Conservation (phyloP, 2,888 invertebrate species). For the Celastrina argiolus region DNA sequence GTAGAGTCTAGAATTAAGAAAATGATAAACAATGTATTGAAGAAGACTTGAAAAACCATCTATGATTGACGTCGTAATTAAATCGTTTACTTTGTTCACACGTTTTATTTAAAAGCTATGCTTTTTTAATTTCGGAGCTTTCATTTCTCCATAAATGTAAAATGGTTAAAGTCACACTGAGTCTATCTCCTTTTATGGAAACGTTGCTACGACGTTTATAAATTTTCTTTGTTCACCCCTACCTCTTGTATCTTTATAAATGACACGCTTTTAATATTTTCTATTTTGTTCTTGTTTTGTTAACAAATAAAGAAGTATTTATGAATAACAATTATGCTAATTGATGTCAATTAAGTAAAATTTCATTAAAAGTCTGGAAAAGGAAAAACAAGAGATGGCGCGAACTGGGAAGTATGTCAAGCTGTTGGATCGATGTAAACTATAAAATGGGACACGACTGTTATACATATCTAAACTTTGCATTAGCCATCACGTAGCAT, state of each 20-base stretch:
- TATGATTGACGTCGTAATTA: no score
- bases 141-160: constrained; percentile 3
- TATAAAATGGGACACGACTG: constrained; percentile 10
- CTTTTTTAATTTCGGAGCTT: background rate
- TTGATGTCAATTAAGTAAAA: background rate
- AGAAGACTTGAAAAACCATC: no score
- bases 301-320: background rate
- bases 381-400: constrained; percentile 3
- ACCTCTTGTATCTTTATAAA: background rate
- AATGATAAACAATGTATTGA: no score
- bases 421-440: constrained; percentile 13
- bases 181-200: background rate
- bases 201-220: background rate
- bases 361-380: background rate
- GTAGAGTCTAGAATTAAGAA: no score
- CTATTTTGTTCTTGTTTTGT: background rate
- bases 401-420: constrained; percentile 12
- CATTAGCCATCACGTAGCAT: background rate
- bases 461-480: background rate
- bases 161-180: background rate
- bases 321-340: background rate
- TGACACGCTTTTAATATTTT: background rate
- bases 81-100: background rate
- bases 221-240: background rate
- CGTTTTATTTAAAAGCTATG: background rate